Evolutionary conservation across 2,797 vertebrate species (phyloP), one percentile per base, ranked within the genome.

Genomic region (Oreochromis mossambicus): DNA sequence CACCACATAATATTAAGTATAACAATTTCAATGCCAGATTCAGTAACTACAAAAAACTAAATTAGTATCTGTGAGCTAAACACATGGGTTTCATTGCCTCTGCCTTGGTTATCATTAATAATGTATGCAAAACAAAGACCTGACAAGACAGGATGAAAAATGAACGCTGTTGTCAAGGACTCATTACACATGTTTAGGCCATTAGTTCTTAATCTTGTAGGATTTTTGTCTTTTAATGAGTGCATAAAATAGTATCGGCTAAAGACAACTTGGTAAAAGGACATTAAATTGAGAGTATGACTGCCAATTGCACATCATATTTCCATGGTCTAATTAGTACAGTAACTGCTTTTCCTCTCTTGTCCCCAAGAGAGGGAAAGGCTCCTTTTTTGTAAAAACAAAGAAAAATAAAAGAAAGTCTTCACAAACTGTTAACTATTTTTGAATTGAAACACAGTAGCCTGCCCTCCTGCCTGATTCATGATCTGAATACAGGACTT

Each of bases 171-270:
- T 48, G 15, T 73, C 21, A 48, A 73, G 41, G 8, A 70, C 41
- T 70, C 24, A 29, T 10, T 48, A 12, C 24, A 73, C 38, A 73
- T 1, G 14, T 73, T 73, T 73, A 73, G 8, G 41, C 4, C 41
- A 73, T 73, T 73, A 73, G 41, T 12, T 73, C 41, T 73, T 73
- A 8, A 46, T 46, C 24, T 29, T 46, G 38, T 68, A 43, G 8
- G 0, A 15, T 10, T 43, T 68, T 24, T 68, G 14, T 10, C 19
- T 61, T 61, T 61, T 3, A 6, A 68, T 15, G 3, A 1, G 5
- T 68, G 38, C 13, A 68, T 43, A 43, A 70, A 46, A 70, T 17
- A 46, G 21, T 46, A 70, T 3, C 3, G 7, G 21, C 43, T 73
- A 6, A 15, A 29, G 14, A 19, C 24, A 26, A 10, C 68, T 48